Base-by-base conservation (phyloP, 1,140 invertebrate species). In the Rhynchophorus ferrugineus region DNA sequence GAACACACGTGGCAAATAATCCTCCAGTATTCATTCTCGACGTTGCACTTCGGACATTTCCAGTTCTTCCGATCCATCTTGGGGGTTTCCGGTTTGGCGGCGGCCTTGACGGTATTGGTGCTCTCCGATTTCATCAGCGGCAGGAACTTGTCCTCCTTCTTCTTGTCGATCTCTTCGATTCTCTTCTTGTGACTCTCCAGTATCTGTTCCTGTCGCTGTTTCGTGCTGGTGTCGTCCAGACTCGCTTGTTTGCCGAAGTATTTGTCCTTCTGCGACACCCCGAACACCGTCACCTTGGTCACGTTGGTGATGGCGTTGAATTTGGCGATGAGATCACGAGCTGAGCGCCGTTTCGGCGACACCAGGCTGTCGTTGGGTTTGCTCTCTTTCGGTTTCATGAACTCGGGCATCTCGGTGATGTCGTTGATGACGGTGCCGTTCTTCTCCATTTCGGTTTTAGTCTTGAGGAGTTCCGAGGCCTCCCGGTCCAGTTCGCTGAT, bases 401-500 rank as follows among this genome's bases (percentile, higher is more conserved):
- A 56, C 56, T 71, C 63, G 8, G 71, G 68, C 19, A 70, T 66
- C 14, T 69, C 61, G 7, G 64, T 57, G n/a, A 65, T 34, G 61
- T 66, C n/a, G 59, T 42, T 44, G 33, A 61, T 65, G 5, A 11
- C 13, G 61, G 41, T 22, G 49, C 47, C 44, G 36, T 34, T 60
- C 61, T 59, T 57, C 58, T 61, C 49, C 33, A 58, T 33, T 59
- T 64, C 57, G 2, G 37, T 11, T 58, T 58, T 76, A n/a, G 41
- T 73, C 48, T 80, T 76, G 20, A 89, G 78, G 49, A 89, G 86
- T 63, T 84, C 82, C 0, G 79, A 76, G 1, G 86, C 85, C 70
- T 89, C 84, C 61, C 82, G 76, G 65, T 90, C 86, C 17, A 89
- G 69, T 62, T 88, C 84, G 63, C 85, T 88, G 54, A 89, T 87